Base-by-base conservation (phyloP, 2,113 vertebrate genomes). In the Lagopus leucura region DNA sequence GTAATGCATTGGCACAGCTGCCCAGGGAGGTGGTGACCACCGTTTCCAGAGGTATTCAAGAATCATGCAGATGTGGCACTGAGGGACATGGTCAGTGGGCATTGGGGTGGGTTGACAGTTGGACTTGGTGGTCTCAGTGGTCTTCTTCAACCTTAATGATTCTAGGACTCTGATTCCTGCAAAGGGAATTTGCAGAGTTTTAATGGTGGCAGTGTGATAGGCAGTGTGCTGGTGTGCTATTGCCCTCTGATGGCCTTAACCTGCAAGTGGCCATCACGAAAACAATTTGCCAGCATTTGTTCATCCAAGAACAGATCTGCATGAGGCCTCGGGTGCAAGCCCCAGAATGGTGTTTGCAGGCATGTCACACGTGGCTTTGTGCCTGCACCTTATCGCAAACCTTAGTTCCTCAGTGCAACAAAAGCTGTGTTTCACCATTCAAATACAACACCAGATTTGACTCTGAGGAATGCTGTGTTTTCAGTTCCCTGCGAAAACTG, bases 351-450 rank as follows among this genome's bases (percentile, higher is more conserved):
- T 2, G 15, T 43, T 61, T 75, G 34, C 18, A 61, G 58, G 16
- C 25, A 28, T 5, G 13, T 43, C 34, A 52, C 42, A 10, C 6
- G 2, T 3, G 13, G 42, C 6, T 12, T 84, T 78, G 34, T 72
- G 45, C 2, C 69, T 54, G 6, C 9, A 22, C 0, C 1, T 19
- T 67, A 52, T 34, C 67, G 55, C 5, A 10, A 38, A n/a, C 20
- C 27, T 48, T 13, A 19, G 10, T 38, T 82, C 16, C 18, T 65
- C 86, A 28, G 36, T 36, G 89, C 36, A 14, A 18, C 24, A 20
- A 66, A 74, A 32, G 9, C 79, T 74, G 19, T 0, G 0, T 47
- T 42, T 63, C 10, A 11, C 36, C 36, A 40, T 27, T 52, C 38
- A 45, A 80, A 24, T 55, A 38, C 76, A 72, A 25, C 1, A 12